A percentile compares a stretch with the other conserved stretches of the same genome.
Evolutionary conservation across 2,113 vertebrate species (phyloP).

Genomic region (human (Homo sapiens)): GRCh38 chr3:97446501-97447000

Average conservation of each 20-base stretch:
- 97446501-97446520: background rate
- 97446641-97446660: background rate
- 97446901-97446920: conserved; percentile 7
- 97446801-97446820: background rate
- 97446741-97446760: background rate
- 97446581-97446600: background rate
- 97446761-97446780: background rate
- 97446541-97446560: background rate
- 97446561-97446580: background rate
- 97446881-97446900: conserved; percentile 9
- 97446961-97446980: background rate
- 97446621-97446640: background rate
- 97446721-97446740: conserved; percentile 27
- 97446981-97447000: conserved; percentile 18
- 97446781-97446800: background rate
- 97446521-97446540: background rate
- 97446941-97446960: background rate
- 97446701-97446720: background rate
- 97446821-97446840: background rate
- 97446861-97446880: background rate
- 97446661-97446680: background rate
- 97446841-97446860: background rate
- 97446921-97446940: conserved; percentile 36
- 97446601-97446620: background rate
- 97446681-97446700: background rate